Percentiles rank a stretch among this genome's conserved stretches.
phyloP scores from a whole-genome alignment of 2,888 invertebrate species.

The Lycophotia porphyrea region DNA sequence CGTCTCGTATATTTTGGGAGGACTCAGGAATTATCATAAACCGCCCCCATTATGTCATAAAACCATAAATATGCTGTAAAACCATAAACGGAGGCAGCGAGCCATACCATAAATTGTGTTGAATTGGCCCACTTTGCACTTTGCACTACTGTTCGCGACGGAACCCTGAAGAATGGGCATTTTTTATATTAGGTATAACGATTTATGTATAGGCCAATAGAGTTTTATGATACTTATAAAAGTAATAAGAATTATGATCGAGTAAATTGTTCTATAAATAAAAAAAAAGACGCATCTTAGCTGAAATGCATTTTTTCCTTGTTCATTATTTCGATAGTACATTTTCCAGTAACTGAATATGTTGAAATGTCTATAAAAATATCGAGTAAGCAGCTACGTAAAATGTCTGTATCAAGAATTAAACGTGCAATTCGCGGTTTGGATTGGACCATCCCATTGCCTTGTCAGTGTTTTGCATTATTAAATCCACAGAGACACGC shows the following conservation, averaged over 20 bases:
- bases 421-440: background rate
- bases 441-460: background rate
- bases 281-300: background rate
- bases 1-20: constrained; percentile 60
- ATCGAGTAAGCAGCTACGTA: background rate
- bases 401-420: background rate
- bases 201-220: constrained; percentile 58
- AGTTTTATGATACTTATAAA: constrained; percentile 59
- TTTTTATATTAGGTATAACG: constrained; percentile 60
- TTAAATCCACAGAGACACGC: background rate
- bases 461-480: background rate
- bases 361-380: background rate
- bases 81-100: constrained; percentile 86
- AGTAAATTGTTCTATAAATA: constrained; percentile 16
- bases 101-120: constrained; percentile 83
- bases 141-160: constrained; percentile 73
- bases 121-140: constrained; percentile 86
- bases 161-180: constrained; percentile 60
- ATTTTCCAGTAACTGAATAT: too few relatives aligned
- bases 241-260: constrained; percentile 52
- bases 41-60: constrained; percentile 83
- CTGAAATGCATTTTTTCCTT: background rate
- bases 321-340: background rate
- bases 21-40: constrained; percentile 81
- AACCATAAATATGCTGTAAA: constrained; percentile 89